These are phyloP conservation scores for Eupristina koningsbergeri DNA, from an alignment of 1,140 invertebrate genomes.

Conservation along the genomic window DNA sequence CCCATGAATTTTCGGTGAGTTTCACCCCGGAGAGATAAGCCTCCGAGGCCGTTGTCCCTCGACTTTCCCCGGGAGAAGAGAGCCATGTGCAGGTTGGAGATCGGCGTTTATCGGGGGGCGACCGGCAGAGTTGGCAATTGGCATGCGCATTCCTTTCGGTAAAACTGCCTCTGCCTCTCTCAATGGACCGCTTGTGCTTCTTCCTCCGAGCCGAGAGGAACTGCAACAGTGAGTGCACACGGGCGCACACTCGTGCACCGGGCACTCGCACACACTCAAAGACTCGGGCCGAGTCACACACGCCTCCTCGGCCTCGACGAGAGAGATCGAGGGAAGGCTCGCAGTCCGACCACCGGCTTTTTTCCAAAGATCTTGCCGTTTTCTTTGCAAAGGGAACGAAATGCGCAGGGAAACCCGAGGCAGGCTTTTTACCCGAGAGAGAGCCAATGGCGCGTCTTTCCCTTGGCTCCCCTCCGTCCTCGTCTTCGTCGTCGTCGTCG, in stretches of 20 bases:
- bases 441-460: too few relatives aligned
- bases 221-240: background rate
- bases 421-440: too few relatives aligned
- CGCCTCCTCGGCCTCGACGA: background rate
- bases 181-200: slow-evolving; percentile 68
- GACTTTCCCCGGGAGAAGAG: too few relatives aligned
- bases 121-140: slow-evolving; percentile 62
- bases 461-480: background rate
- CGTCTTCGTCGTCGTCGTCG: background rate
- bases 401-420: too few relatives aligned
- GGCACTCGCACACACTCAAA: too few relatives aligned
- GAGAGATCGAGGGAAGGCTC: background rate
- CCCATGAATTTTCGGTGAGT: slow-evolving; percentile 64
- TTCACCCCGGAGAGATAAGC: too few relatives aligned
- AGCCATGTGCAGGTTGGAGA: too few relatives aligned
- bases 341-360: background rate
- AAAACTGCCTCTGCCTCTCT: too few relatives aligned
- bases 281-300: background rate
- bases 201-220: slow-evolving; percentile 46
- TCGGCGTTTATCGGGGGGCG: background rate
- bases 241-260: too few relatives aligned
- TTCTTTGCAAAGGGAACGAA: background rate
- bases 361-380: background rate
- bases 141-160: slow-evolving; percentile 65
- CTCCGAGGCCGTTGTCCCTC: too few relatives aligned